Conservation (phyloP, 1,140 invertebrate species). For the Chlorops oryzae region DNA sequence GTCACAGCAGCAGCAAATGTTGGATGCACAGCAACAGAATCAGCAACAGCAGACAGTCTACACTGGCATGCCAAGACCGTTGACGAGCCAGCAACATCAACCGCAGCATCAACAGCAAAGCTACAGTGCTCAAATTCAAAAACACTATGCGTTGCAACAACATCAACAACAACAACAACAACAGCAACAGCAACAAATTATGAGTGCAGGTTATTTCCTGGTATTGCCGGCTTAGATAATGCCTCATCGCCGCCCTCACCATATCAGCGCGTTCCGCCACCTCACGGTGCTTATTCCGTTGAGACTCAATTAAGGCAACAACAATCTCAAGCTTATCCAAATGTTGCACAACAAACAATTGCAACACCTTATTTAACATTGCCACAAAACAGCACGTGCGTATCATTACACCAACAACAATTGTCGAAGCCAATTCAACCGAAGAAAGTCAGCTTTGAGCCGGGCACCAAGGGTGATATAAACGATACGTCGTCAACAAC, state of each 20-base stretch:
- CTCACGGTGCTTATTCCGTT: slow-evolving; percentile 48
- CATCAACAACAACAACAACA: slow-evolving; percentile 33
- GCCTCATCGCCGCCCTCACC: slow-evolving; percentile 29
- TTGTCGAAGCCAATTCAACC: slow-evolving; percentile 50
- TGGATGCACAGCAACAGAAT: slow-evolving; percentile 8
- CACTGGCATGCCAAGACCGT: slow-evolving; percentile 28
- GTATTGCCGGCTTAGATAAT: background rate
- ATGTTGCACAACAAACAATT: slow-evolving; percentile 1
- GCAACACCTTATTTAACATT: slow-evolving; percentile 22
- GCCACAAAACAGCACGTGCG: slow-evolving; percentile 15
- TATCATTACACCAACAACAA: slow-evolving; percentile 17
- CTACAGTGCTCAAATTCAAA: background rate
- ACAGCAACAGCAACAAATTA: slow-evolving; percentile 47
- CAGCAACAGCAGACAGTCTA: slow-evolving; percentile 23
- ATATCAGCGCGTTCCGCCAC: slow-evolving; percentile 54
- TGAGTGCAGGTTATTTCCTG: slow-evolving; percentile 33
- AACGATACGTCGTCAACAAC: slow-evolving; percentile 46
- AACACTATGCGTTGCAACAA: slow-evolving; percentile 38
- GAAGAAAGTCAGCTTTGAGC: slow-evolving; percentile 64
- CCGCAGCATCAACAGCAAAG: slow-evolving; percentile 29
- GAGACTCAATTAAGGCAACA: slow-evolving; percentile 50
- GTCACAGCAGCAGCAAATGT: slow-evolving; percentile 29
- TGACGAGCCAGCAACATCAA: slow-evolving; percentile 37
- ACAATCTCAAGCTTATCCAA: slow-evolving; percentile 7
- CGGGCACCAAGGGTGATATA: slow-evolving; percentile 58